phyloP scores from a whole-genome alignment of 1,140 invertebrate genomes.

The Drosophila cardini region DNA sequence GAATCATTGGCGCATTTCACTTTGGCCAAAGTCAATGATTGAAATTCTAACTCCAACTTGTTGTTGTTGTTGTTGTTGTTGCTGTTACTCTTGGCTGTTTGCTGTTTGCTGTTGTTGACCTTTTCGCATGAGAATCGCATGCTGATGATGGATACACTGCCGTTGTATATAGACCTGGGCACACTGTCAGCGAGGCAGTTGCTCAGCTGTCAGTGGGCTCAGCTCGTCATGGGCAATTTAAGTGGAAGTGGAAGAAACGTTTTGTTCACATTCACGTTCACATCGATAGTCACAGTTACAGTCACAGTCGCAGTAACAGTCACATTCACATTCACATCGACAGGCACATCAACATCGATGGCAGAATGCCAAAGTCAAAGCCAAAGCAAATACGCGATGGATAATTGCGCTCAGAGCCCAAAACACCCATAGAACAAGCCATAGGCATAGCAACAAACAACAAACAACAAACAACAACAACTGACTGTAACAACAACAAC shows the following conservation, averaged over 20 bases:
- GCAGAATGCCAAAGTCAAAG: constrained; percentile 47
- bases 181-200: constrained; percentile 47
- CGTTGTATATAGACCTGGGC: constrained; percentile 27
- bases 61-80: constrained; percentile 19
- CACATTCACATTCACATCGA: constrained; percentile 15
- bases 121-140: constrained; percentile 78
- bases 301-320: constrained; percentile 5
- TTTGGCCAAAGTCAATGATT: constrained; percentile 70
- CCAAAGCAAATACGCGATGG: constrained; percentile 48
- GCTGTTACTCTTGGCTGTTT: constrained; percentile 20
- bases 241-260: constrained; percentile 72
- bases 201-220: constrained; percentile 75
- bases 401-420: constrained; percentile 50
- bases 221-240: constrained; percentile 79
- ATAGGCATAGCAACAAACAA: constrained; percentile 38
- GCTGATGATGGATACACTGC: constrained; percentile 75
- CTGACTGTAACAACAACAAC: constrained; percentile 9
- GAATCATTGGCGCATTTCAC: constrained; percentile 61
- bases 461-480: constrained; percentile 32
- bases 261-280: background rate
- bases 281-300: constrained; percentile 7
- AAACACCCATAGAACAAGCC: constrained; percentile 49
- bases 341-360: constrained; percentile 40
- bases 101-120: constrained; percentile 60
- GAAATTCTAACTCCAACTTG: constrained; percentile 72